Base-by-base conservation (phyloP, 2,113 vertebrate species). In the Brachyhypopomus occidentalis region DNA sequence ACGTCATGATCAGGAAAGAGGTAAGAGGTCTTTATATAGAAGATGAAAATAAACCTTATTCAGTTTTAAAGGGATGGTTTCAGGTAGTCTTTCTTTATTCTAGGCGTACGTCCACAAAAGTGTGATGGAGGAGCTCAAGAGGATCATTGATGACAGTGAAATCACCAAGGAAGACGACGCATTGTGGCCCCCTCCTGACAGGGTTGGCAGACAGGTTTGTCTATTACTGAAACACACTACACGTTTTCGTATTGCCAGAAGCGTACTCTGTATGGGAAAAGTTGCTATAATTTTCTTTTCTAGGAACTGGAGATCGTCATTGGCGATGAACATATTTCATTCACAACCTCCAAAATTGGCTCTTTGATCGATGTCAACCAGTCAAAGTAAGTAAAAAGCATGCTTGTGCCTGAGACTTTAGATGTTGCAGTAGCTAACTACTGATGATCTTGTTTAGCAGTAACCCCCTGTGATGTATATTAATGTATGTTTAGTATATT, bases 1-100 rank as follows among this genome's bases (percentile, higher is more conserved):
- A 99, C 56, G 97, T 99, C 25, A 99, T 99, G 97, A 99, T 99
- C 94, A 94, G 98, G 59, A 99, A 99, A 89, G 97, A 99, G 95
- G 97, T 99, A 90, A 80, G 84, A 1, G 12, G 20, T 60, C 20
- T 76, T 25, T 80, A n/a, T 55, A 6, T 52, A 23, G 14, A 38
- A 20, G 22, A 56, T 38, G 45, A 16, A 20, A 16, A 20, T 2
- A 14, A 4, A 17, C 48, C 3, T 2, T 9, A 9, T 81, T 74
- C 3, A 4, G 12, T 2, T 38, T 22, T 4, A 19, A 41, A 41
- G 0, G 19, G 6, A 5, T 25, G 17, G 11, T 34, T 25, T 8
- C 4, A 58, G 3, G 3, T n/a, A 3, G 11, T 22, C 60, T 27
- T 20, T 75, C 14, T 38, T 45, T 16, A 77, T 78, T 23, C 1